These are phyloP conservation scores for Pao palembangensis DNA, from an alignment of 2,113 vertebrate genomes.

Conservation along the genomic window DNA sequence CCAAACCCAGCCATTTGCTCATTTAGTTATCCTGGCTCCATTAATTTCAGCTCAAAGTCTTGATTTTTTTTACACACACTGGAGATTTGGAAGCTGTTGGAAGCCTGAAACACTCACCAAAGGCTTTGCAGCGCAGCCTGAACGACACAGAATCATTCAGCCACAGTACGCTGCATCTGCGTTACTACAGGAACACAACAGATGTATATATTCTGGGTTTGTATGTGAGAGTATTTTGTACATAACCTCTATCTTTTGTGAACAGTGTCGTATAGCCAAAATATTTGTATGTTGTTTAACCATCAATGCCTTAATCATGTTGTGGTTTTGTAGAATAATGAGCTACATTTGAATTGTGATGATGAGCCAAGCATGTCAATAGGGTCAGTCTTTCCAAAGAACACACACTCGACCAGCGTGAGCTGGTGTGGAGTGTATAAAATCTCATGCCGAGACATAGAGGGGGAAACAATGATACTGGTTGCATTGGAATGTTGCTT, in stretches of 20 bases:
- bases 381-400: slow-evolving; percentile 21
- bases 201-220: slow-evolving; percentile 38
- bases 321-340: slow-evolving; percentile 28
- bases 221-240: slow-evolving; percentile 18
- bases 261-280: slow-evolving; percentile 27
- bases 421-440: slow-evolving; percentile 2
- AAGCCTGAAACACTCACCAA: too few species aligned
- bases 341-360: slow-evolving; percentile 44
- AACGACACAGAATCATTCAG: background rate
- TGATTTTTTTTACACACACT: background rate
- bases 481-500: slow-evolving; percentile 5
- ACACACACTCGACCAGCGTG: slow-evolving; percentile 21
- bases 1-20: slow-evolving; percentile 1
- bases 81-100: background rate
- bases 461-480: background rate
- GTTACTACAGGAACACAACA: slow-evolving; percentile 37
- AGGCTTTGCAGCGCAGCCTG: background rate
- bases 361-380: slow-evolving; percentile 25
- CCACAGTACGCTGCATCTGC: slow-evolving; percentile 10
- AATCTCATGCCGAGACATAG: background rate
- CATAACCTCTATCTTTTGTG: slow-evolving; percentile 39
- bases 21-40: background rate
- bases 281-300: slow-evolving; percentile 42
- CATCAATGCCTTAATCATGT: slow-evolving; percentile 59
- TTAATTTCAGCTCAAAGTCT: slow-evolving; percentile 1